phyloP scores from a whole-genome alignment of 2,113 vertebrate genomes.

The Carassius carassius region DNA sequence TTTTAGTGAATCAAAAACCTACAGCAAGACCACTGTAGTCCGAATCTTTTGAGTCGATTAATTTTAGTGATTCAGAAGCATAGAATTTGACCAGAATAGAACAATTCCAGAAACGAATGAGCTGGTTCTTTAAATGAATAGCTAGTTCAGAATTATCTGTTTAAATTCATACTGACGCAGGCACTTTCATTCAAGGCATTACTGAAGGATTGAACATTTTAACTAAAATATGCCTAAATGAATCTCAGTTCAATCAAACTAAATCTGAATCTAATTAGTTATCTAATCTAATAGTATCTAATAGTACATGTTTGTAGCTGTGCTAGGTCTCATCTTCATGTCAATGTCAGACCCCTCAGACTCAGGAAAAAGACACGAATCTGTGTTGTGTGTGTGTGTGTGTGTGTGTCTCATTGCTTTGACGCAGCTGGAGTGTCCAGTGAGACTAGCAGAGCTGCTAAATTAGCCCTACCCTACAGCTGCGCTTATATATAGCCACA shows the following conservation, averaged over 20 bases:
- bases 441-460: slow-evolving; percentile 53
- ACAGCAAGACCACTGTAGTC: too few species aligned
- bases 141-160: background rate
- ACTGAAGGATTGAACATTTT: background rate
- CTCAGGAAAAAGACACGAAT: slow-evolving; percentile 11
- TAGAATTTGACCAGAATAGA: background rate
- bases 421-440: slow-evolving; percentile 57
- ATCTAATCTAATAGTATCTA: background rate
- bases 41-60: background rate
- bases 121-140: background rate
- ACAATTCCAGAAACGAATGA: background rate
- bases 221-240: background rate
- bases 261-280: background rate
- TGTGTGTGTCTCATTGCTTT: slow-evolving; percentile 45
- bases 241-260: background rate
- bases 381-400: background rate
- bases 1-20: too few species aligned
- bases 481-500: slow-evolving; percentile 55
- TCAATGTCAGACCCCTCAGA: slow-evolving; percentile 1
- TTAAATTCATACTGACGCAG: too few species aligned
- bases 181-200: too few species aligned
- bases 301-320: background rate
- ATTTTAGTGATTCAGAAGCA: background rate
- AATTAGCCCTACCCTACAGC: slow-evolving; percentile 56
- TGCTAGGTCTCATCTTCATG: slow-evolving; percentile 16